phyloP scores from a whole-genome alignment of 2,113 vertebrate species.

The Motacilla tschutschensis region DNA sequence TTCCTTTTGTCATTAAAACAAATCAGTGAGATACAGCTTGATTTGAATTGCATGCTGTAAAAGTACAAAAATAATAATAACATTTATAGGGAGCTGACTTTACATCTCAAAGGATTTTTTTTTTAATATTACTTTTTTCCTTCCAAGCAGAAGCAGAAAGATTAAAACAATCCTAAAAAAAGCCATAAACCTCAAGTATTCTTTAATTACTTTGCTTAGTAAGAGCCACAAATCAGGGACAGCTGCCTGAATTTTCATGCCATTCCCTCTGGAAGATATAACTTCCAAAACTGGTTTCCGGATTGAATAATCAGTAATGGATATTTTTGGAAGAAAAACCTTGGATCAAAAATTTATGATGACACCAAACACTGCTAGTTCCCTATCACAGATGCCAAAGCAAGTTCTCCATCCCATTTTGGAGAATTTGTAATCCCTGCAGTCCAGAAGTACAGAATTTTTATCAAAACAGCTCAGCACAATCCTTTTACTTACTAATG shows the following conservation, averaged over 20 bases:
- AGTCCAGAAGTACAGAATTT: neutral
- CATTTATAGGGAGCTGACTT: neutral
- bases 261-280: neutral
- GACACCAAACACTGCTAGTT: neutral
- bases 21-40: conserved; percentile 21
- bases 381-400: neutral
- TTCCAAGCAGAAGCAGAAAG: conserved; percentile 2
- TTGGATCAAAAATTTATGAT: neutral
- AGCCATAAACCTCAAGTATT: neutral
- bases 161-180: conserved; percentile 45
- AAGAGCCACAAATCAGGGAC: neutral
- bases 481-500: conserved; percentile 38
- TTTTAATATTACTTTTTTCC: neutral
- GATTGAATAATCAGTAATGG: neutral
- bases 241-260: conserved; percentile 6
- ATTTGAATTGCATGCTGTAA: conserved; percentile 38
- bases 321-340: neutral
- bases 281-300: conserved; percentile 2
- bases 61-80: conserved; percentile 36
- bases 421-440: neutral
- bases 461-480: conserved; percentile 23
- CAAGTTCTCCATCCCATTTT: neutral
- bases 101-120: conserved; percentile 4
- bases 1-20: conserved; percentile 36
- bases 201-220: conserved; percentile 22